Base-by-base conservation (phyloP, 2,888 invertebrate genomes). In the Griposia aprilina region DNA sequence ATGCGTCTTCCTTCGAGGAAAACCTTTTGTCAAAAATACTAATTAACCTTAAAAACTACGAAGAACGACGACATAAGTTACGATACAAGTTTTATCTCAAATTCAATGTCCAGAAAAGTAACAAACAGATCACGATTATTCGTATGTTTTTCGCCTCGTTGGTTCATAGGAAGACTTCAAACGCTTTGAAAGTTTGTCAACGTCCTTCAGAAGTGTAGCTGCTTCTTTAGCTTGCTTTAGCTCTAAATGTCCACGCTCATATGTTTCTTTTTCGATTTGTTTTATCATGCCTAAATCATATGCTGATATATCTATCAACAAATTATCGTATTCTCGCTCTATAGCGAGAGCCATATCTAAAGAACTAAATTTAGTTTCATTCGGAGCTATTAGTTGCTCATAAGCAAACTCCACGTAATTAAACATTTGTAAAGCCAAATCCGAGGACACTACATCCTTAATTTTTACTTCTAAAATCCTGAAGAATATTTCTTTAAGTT, bases 391-490 rank as follows among this genome's bases (percentile, higher is more conserved):
- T 41, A 97, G 94, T 57, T 97, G 95, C 91, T 98, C 97, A 90
- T 97, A 98, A 0, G 98, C 96, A 89, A 98, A 98, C 92, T 98
- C 97, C 6, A 98, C 97, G 87, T 97, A 97, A 55, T 97, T 97
- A 80, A 97, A 97, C 79, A 98, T 93, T 90, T 97, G 97, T 67
- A 98, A 93, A 11, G 97, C 96, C n/a, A 96, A 96, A 76, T 97
- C 97, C 7, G 97, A 97, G 69, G 97, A 97, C 2, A 98, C 93
- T 52, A 97, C 93, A 45, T 97, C 93, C 62, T 96, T 96, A 81
- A 98, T 97, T 86, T 96, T 95, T 15, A 93, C 91, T 82, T 93
- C 90, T 74, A 97, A 90, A 82, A 97, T 94, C 80, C 88, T 94
- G 76, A 91, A 95, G 89, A 97, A 97, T 74, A 93, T 80, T 84